Evolutionary conservation across 2,888 invertebrate species (phyloP), one percentile per base, ranked within the genome.

Genomic region (Coenonympha arcania): DNA sequence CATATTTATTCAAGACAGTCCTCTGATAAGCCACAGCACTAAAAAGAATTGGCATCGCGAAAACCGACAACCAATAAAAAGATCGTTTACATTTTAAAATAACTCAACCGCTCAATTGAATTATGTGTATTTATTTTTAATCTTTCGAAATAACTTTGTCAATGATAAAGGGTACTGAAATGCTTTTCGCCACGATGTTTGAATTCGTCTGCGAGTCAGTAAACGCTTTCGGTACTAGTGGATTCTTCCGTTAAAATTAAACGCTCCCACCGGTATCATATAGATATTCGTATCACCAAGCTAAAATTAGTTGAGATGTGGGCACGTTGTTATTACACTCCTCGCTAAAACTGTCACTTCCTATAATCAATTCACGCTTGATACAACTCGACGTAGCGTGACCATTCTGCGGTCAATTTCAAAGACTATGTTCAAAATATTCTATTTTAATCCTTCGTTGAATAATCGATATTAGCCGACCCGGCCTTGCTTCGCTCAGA

Each of bases 11-110:
- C 30, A 96, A 80, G 24, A 97, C 89, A 0, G 90, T 91, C 36
- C 88, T 90, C 41, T 94, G 92, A 58, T 94, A 87, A 4, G 95
- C 91, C 55, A 98, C 91, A 2, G 95, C 94, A 73, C 95, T 92
- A 76, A 94, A 98, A 52, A 98, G 76, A 59, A 98, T 93, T 13
- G 97, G 95, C 97, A 98, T 98, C 65, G 56, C 48, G 37, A n/a
- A 19, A 26, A 34, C n/a, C 24, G 13, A n/a, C n/a, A n/a, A n/a
- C n/a, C n/a, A n/a, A n/a, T n/a, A 34, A 40, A 16, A 11, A 28
- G 18, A 16, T 15, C 33, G 28, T 18, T 31, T 44, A 22, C 34
- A 50, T 43, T 49, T 43, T 11, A 28, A 28, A 41, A 28, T 24
- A n/a, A n/a, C n/a, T 11, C 2, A 11, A 15, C 16, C 26, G 26